Conservation (phyloP, 2,113 vertebrate species). For the Gnathonemus longibarbis region DNA sequence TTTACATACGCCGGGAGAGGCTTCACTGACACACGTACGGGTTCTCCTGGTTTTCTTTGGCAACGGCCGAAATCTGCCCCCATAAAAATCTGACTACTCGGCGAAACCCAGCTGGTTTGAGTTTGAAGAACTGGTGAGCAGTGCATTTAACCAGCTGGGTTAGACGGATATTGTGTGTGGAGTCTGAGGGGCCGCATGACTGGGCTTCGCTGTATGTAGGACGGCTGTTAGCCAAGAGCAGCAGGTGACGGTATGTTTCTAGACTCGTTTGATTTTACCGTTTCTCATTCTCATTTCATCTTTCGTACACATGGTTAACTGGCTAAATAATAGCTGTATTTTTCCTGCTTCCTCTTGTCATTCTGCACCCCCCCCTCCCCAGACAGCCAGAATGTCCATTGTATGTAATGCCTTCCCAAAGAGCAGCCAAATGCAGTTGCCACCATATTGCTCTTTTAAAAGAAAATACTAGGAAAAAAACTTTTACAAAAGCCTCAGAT, state of each 20-base stretch:
- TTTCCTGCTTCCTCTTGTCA: neutral
- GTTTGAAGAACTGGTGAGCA: neutral
- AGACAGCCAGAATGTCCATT: neutral
- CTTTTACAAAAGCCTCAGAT: neutral
- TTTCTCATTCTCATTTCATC: neutral
- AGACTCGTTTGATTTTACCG: neutral
- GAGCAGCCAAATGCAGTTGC: neutral
- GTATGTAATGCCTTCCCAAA: neutral
- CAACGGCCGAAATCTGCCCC: neutral
- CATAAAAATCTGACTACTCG: neutral
- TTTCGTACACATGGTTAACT: neutral
- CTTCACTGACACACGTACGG: neutral
- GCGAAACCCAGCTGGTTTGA: neutral
- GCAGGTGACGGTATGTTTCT: neutral
- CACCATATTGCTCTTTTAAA: neutral
- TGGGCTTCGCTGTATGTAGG: neutral
- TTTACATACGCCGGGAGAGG: neutral
- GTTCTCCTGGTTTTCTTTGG: neutral
- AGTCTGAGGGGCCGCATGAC: neutral
- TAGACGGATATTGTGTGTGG: neutral
- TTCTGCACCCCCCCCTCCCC: neutral
- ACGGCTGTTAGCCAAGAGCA: neutral
- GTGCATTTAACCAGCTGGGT: neutral
- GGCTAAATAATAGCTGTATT: neutral
- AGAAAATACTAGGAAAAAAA: neutral